Conservation (phyloP, 2,797 vertebrate genomes). For the Sus cebifrons region DNA sequence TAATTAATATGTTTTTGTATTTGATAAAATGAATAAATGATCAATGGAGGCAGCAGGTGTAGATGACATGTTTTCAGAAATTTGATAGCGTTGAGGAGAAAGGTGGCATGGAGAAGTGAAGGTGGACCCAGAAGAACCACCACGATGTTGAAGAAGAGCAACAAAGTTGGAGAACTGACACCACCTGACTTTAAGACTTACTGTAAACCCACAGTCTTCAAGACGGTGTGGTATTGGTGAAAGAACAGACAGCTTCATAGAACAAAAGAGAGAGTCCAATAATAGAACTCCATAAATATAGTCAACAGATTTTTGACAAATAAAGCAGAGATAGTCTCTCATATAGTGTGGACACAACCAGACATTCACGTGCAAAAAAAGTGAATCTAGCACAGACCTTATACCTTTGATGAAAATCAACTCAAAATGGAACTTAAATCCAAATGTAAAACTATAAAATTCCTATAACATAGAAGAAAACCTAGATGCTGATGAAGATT, state of each 20-base stretch:
- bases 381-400: not conserved
- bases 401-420: not conserved
- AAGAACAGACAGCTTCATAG: not conserved
- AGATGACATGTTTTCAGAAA: not conserved
- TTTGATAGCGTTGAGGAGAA: not conserved
- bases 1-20: not conserved
- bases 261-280: not conserved
- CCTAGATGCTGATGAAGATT: too few species aligned
- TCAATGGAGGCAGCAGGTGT: not conserved
- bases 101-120: not conserved
- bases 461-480: not conserved
- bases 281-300: not conserved
- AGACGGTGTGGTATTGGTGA: not conserved
- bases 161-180: not conserved
- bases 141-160: not conserved
- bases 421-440: not conserved
- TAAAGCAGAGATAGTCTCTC: not conserved
- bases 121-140: not conserved
- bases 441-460: not conserved
- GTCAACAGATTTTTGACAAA: not conserved
- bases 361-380: not conserved
- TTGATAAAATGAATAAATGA: not conserved
- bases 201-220: not conserved
- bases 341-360: not conserved
- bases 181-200: not conserved